Base-by-base conservation (phyloP, 2,113 vertebrate genomes). In the Lepidiolamprologus cunningtoni region DNA sequence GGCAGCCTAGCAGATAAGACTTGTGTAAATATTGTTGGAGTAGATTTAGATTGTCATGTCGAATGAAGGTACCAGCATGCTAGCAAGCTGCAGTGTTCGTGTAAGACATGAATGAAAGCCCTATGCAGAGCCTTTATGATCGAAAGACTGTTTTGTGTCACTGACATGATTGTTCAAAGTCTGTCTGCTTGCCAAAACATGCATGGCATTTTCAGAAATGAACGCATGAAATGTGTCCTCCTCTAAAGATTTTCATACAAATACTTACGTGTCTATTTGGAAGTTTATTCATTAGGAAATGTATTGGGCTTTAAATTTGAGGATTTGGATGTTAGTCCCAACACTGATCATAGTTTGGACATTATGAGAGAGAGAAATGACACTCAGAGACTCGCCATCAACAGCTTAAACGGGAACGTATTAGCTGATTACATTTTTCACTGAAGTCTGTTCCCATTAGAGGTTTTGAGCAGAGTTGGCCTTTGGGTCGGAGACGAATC, bases 61-160 rank as follows among this genome's bases (percentile, higher is more conserved):
- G 84, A 91, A 92, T 94, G 91, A 91, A 88, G 94, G 93, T 92
- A 94, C 93, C 94, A 89, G 91, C 93, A 94, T 94, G 17, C 21
- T 4, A 83, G 33, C 17, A 19, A 61, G 84, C 84, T 45, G 61
- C 81, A 66, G 40, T 91, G 93, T 87, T 88, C 47, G 85, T 85
- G 85, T 83, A 82, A 89, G 82, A 81, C 37, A 33, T 80, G 58
- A 88, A 92, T 91, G 80, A 91, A 93, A 91, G 86, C 61, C 52
- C 47, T 14, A 50, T 82, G 84, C 14, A 19, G 14, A 85, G 84
- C 71, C 81, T 81, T 79, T 79, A 63, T 71, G 89, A 81, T 93
- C 88, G 84, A 90, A 83, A 85, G 90, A 86, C 87, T 89, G 88
- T 84, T 89, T 83, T 90, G 83, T 89, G 90, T 89, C 86, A 82